phyloP scores from a whole-genome alignment of 2,888 invertebrate genomes.

The Encarsia formosa region DNA sequence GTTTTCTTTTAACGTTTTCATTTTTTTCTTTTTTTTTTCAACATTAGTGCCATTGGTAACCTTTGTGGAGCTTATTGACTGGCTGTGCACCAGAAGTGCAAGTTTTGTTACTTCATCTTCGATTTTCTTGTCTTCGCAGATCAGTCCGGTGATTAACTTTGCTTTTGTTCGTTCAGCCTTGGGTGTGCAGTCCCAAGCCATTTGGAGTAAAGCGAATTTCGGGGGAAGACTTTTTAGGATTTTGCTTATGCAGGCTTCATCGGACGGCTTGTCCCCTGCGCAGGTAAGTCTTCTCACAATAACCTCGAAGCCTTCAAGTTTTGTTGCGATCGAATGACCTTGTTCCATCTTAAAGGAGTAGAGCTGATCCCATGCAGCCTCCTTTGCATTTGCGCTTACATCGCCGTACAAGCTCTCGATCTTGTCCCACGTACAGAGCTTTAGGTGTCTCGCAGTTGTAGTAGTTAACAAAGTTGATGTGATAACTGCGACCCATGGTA shows the following conservation, averaged over 20 bases:
- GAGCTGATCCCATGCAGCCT: constrained; percentile 21
- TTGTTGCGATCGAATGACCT: constrained; percentile 9
- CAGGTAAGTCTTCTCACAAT: constrained; percentile 13
- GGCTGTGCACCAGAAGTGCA: background rate
- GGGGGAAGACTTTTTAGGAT: constrained; percentile 13
- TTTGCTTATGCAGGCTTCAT: constrained; percentile 8
- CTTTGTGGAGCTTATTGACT: background rate
- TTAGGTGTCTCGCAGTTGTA: constrained; percentile 1
- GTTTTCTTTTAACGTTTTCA: constrained; percentile 1
- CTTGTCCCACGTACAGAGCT: constrained; percentile 27
- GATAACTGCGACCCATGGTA: constrained; percentile 1
- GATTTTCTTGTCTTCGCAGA: constrained; percentile 8
- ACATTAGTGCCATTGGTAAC: background rate
- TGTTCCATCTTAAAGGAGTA: constrained; percentile 20
- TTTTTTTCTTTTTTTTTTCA: constrained; percentile 1
- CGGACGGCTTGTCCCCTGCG: constrained; percentile 8
- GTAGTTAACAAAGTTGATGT: constrained; percentile 11
- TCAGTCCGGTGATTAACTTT: constrained; percentile 8
- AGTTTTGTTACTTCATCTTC: background rate
- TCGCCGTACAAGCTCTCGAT: constrained; percentile 21
- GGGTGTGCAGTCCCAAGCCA: constrained; percentile 21
- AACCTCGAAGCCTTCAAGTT: constrained; percentile 20
- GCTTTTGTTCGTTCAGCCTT: constrained; percentile 8
- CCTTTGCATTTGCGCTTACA: constrained; percentile 20
- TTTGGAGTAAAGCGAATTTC: constrained; percentile 11